phyloP scores from a whole-genome alignment of 2,113 vertebrate species.

The Eudyptes chrysolophus region DNA sequence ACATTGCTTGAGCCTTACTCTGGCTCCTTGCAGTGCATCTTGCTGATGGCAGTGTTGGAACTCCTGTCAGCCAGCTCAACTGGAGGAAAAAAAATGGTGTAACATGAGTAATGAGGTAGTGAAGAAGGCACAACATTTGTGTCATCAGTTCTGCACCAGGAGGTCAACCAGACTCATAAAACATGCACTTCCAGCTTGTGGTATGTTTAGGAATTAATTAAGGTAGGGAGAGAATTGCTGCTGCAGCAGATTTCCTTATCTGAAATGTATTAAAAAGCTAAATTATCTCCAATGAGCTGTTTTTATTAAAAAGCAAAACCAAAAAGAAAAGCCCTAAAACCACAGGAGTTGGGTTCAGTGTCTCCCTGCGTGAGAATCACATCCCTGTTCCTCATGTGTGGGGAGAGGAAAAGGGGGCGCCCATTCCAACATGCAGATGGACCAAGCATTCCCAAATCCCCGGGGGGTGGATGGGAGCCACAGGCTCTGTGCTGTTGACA shows the following conservation, averaged over 20 bases:
- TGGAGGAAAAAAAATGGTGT: not conserved
- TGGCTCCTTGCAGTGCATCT: not conserved
- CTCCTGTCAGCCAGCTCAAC: not conserved
- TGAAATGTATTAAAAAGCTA: conserved; percentile 66
- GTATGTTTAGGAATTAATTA: conserved; percentile 79
- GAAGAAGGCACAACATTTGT: conserved; percentile 60
- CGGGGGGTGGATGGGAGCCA: not conserved
- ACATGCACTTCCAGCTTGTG: conserved; percentile 42
- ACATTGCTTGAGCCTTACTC: not conserved
- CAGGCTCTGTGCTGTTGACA: not conserved
- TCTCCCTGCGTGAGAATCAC: not conserved
- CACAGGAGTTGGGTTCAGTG: not conserved
- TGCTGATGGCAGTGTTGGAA: conserved; percentile 1
- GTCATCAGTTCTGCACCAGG: conserved; percentile 72
- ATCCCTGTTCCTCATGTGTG: accelerated
- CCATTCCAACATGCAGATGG: not conserved
- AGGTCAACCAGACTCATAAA: conserved; percentile 73
- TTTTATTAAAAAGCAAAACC: not conserved
- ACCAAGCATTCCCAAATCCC: not conserved
- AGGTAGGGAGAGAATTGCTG: conserved; percentile 64
- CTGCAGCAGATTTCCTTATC: conserved; percentile 63
- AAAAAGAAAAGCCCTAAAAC: not conserved
- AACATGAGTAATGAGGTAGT: conserved; percentile 60
- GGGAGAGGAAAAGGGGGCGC: not conserved
- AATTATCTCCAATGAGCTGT: conserved; percentile 61